A percentile compares a stretch with the other conserved stretches of the same genome.
phyloP scores from a whole-genome alignment of 2,888 invertebrate species.

The Ochropleura leucogaster region DNA sequence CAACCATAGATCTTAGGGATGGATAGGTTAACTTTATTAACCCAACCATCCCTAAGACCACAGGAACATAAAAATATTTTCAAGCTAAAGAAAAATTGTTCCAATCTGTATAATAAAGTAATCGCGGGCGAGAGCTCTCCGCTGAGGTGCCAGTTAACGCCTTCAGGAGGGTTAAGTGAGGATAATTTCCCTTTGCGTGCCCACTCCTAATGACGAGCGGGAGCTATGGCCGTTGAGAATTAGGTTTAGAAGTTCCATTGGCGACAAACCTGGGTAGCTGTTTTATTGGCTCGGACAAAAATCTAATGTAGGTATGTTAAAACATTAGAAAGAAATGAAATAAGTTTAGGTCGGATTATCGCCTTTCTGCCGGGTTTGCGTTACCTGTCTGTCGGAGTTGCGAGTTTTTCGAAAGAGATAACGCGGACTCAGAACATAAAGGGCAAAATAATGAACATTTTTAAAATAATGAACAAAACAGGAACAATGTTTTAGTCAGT shows the following conservation, averaged over 20 bases:
- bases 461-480: too few relatives aligned
- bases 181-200: slow-evolving; percentile 90
- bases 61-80: slow-evolving; percentile 60
- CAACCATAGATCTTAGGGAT: neutral
- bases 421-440: too few relatives aligned
- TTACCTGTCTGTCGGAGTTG: too few relatives aligned
- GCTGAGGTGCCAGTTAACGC: slow-evolving; percentile 90
- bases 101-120: slow-evolving; percentile 89
- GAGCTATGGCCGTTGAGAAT: slow-evolving; percentile 46
- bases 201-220: slow-evolving; percentile 86
- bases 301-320: neutral
- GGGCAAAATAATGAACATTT: too few relatives aligned
- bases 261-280: neutral
- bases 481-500: too few relatives aligned
- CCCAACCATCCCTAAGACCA: slow-evolving; percentile 25
- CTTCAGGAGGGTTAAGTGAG: slow-evolving; percentile 89
- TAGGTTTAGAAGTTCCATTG: slow-evolving; percentile 28
- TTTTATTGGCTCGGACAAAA: neutral
- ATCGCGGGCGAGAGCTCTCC: slow-evolving; percentile 85
- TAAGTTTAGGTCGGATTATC: neutral
- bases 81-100: slow-evolving; percentile 82
- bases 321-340: neutral
- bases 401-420: too few relatives aligned
- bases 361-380: too few relatives aligned
- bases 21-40: neutral